Conservation (phyloP, 2,888 invertebrate genomes). For the Tachina grossa region DNA sequence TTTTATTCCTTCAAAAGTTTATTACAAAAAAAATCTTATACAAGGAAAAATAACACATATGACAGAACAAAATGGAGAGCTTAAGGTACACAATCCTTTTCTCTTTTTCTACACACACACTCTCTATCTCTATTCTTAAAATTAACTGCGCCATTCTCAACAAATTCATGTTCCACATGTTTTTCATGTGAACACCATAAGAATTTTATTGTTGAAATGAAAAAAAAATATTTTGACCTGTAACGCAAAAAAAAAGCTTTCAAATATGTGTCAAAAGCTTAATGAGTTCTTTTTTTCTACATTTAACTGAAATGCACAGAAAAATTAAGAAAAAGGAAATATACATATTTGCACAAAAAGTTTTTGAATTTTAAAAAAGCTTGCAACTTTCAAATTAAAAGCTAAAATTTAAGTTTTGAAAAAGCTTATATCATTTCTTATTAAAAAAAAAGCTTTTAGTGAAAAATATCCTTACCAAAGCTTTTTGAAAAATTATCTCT, state of each 20-base stretch:
- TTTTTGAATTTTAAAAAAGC: not conserved
- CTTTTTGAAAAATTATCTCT: too few relatives aligned
- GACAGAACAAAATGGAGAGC: not conserved
- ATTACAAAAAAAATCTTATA: not conserved
- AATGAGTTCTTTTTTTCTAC: not conserved
- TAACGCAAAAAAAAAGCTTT: constrained; percentile 23
- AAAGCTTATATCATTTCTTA: too few relatives aligned
- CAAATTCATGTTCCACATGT: constrained; percentile 28
- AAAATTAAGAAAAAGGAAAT: not conserved
- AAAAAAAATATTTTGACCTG: constrained; percentile 47
- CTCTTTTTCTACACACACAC: not conserved
- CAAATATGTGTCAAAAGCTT: constrained; percentile 35
- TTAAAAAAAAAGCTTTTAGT: too few relatives aligned
- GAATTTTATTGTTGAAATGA: not conserved
- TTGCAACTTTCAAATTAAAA: not conserved
- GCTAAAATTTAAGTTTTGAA: too few relatives aligned
- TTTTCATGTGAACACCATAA: not conserved
- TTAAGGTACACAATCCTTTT: not conserved
- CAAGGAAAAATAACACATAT: not conserved
- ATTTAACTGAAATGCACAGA: not conserved
- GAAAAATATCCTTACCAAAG: too few relatives aligned
- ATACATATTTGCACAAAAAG: not conserved
- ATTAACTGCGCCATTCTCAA: not conserved
- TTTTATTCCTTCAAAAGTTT: not conserved
- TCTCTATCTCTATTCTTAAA: not conserved